Base-by-base conservation (phyloP, 2,113 vertebrate species). In the Apteryx mantelli region DNA sequence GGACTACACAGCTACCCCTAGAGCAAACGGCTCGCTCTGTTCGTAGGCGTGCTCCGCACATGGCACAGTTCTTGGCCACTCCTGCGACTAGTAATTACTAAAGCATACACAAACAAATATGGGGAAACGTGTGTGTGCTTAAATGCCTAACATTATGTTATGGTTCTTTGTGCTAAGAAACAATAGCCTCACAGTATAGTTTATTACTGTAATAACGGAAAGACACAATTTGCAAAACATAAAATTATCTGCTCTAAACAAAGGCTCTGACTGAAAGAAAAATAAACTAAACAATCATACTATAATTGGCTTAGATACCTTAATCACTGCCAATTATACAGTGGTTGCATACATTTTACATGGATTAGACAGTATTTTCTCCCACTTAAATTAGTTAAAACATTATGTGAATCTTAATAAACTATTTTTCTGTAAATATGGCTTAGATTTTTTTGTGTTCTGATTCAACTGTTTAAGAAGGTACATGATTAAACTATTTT, bases 231-330 rank as follows among this genome's bases (percentile, higher is more conserved):
- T 87, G 53, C 79, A 79, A 95, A 95, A 74, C 63, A 58, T 34
- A 52, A 94, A 71, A 88, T 60, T 81, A 90, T 75, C 89, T 76
- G 64, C 82, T 78, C 22, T 74, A 83, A 95, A 93, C 85, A 93
- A 74, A 91, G 44, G 52, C 36, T 88, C 26, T 82, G 73, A 81
- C 1, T 71, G 87, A 82, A 94, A 94, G 76, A 86, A 94, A 95
- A 88, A 93, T 88, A 81, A 95, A 89, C 25, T 11, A 61, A 96
- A 66, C 8, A 65, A 22, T 88, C 38, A 20, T 38, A 40, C 24
- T 36, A n/a, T 55, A 93, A 83, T 64, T 81, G 38, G 46, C 55
- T 93, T 78, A 81, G 82, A 91, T 75, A 53, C 64, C 46, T 95
- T 93, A 82, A 88, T 78, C 76, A 48, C n/a, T 78, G 76, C 46